Percentiles rank a stretch among this genome's conserved stretches.
Evolutionary conservation across 2,797 vertebrate species (phyloP).

Genomic region (Somateria mollissima): DNA sequence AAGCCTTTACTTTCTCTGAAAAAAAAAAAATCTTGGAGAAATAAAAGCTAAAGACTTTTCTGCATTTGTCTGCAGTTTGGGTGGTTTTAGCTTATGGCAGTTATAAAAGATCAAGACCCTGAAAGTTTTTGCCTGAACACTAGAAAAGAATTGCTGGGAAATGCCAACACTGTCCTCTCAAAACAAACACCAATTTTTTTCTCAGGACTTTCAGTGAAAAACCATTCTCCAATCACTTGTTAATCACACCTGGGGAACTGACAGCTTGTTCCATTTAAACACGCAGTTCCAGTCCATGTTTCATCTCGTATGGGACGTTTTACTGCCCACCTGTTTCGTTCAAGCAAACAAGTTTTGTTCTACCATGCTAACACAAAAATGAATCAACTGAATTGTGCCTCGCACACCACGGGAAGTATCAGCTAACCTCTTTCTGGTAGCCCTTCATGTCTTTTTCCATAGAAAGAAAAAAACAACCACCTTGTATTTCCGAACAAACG

Average conservation of each 20-base stretch:
- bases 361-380: neutral
- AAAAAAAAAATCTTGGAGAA: neutral
- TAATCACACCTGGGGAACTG: slow-evolving; percentile 14
- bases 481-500: neutral
- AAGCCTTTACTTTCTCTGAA: neutral
- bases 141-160: neutral
- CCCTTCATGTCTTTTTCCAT: neutral
- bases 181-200: neutral
- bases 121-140: neutral
- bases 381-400: slow-evolving; percentile 13
- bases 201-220: neutral
- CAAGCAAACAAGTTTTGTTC: slow-evolving; percentile 16
- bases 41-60: neutral
- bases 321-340: slow-evolving; percentile 32
- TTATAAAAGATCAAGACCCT: neutral
- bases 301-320: neutral
- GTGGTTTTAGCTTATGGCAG: neutral
- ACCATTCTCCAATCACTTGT: neutral
- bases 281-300: neutral
- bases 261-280: neutral
- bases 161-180: neutral
- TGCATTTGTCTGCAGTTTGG: neutral
- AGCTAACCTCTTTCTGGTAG: slow-evolving; percentile 7
- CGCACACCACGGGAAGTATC: neutral
- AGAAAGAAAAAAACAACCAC: neutral